Base-by-base conservation (phyloP, 1,140 invertebrate genomes). In the Penaeus chinensis region DNA sequence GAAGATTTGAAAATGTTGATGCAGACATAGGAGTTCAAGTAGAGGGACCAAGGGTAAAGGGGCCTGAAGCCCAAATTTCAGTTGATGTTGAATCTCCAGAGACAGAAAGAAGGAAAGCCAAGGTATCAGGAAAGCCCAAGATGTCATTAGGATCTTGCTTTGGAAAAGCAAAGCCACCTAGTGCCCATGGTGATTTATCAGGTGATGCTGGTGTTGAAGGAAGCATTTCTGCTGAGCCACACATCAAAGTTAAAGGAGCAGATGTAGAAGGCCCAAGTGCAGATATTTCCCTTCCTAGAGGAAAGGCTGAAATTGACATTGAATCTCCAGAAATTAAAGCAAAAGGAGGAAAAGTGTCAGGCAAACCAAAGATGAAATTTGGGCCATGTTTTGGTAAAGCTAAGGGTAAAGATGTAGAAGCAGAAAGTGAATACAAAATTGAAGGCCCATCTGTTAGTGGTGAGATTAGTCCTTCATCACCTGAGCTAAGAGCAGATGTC, bases 61-160 rank as follows among this genome's bases (percentile, higher is more conserved):
- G 61, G 16, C 54, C 54, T 54, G 54, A 54, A 32, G 24, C 16
- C 24, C 37, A 24, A n/a, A 74, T 74, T 27, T 10, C 77, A 18
- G 32, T 85, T n/a, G 84, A 85, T 27, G 66, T 82, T 32, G 84
- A 89, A 24, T 76, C 83, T 65, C 66, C 77, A 3, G 60, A 81
- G 42, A 37, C 82, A 16, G 60, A 89, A 76, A 65, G 47, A 20
- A 42, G 42, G 16, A 80, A 74, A 19, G 24, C 24, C 24, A 27
- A 32, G 19, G 69, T 18, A 1, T 27, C 24, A 74, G 22, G 37
- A 32, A 74, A 54, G 54, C 54, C 54, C 10, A 54, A 54, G 54
- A 54, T 54, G 54, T 54, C 54, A 54, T 13, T 54, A 54, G 54
- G 54, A 54, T 54, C 54, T 54, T 54, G 54, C 54, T 54, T 54